Evolutionary conservation across 64 coral and sea anemone genomes (phyloP).

Genomic region (Orbicella faveolata): DNA sequence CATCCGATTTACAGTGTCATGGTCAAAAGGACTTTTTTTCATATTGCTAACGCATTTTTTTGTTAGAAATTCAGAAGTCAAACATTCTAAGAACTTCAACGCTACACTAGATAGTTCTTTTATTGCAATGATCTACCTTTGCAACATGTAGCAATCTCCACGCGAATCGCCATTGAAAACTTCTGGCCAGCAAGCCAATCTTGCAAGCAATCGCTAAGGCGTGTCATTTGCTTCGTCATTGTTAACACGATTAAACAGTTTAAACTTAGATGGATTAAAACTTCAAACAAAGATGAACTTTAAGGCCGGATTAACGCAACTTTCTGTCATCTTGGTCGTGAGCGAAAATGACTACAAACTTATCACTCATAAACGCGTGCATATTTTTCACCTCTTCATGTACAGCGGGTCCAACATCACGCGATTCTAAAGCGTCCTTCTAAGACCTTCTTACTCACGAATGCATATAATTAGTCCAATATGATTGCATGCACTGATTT

Average conservation of each 20-base stretch:
- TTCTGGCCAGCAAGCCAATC: neutral
- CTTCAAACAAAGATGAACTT: neutral
- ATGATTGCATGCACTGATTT: neutral
- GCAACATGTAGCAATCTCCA: neutral
- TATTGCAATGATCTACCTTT: no score
- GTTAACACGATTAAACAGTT: slow-evolving; percentile 1
- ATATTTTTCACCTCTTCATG: neutral
- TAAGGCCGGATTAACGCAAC: neutral
- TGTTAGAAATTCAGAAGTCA: neutral
- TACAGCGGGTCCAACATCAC: neutral
- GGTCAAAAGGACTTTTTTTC: neutral
- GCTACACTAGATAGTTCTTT: no score
- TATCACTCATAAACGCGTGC: neutral
- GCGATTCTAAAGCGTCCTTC: neutral
- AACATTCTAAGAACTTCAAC: no score
- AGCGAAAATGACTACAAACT: neutral
- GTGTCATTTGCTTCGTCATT: neutral
- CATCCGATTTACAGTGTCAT: neutral
- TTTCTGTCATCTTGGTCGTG: neutral
- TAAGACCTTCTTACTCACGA: neutral
- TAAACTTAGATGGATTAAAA: neutral
- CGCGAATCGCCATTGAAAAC: neutral
- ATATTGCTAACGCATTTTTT: neutral
- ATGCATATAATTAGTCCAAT: neutral
- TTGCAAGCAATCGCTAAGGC: neutral